Base-by-base conservation (phyloP, 2,888 invertebrate genomes). In the Cepaea hortensis region DNA sequence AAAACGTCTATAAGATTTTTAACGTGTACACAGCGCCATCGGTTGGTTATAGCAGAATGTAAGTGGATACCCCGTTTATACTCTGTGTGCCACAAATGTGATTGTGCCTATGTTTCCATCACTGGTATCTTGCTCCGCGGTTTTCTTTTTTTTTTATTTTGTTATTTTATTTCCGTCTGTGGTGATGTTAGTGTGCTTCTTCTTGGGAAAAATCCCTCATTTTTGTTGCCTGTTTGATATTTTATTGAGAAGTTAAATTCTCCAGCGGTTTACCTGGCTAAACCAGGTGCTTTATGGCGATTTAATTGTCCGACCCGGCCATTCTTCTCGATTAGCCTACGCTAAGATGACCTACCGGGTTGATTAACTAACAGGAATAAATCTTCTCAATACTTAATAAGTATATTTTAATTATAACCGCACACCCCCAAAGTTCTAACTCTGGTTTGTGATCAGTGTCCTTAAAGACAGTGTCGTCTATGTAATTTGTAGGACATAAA, bases 1-100 rank as follows among this genome's bases (percentile, higher is more conserved):
- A 85, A 85, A 85, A 85, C 85, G 77, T 79, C 85, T 79, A 85
- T 85, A 79, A 85, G 70, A 68, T 85, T 85, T 85, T 85, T 79
- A 85, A 85, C 79, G 79, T 23, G 85, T 55, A 50, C 84, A 84
- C 62, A 65, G 23, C n/a, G 15, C 55, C 68, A 23, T 62, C 46
- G 62, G 35, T 46, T 62, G 73, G 73, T 70, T 79, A 73, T n/a
- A 23, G 5, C 77, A n/a, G 50, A 79, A 55, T 46, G 85, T 85
- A 85, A 84, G 79, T 79, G 68, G 85, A 84, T 84, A 76, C 68
- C 50, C 18, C 65, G 13, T 62, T 82, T n/a, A 35, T 75, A 46
- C 61, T 46, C 61, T 83, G 50, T 75, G 48, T 62, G 83, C 73
- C 46, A 55, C n/a, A 83, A 75, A 73, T 82, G 72, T 82, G 82